phyloP scores from a whole-genome alignment of 2,113 vertebrate genomes.

The Peromyscus californicus region DNA sequence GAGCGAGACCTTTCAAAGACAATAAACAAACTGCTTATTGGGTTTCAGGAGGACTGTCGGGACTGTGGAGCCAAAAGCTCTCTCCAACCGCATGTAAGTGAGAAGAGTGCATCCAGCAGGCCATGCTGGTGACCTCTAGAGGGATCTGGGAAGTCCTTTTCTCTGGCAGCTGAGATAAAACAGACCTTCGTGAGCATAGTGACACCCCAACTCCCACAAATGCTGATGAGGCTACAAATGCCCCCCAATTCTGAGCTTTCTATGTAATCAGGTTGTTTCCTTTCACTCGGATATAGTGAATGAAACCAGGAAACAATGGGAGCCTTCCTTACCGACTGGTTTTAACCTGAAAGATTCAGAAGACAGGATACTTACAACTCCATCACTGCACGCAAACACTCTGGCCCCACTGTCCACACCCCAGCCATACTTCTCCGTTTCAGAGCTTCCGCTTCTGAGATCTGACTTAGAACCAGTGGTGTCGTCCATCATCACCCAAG shows the following conservation, averaged over 20 bases:
- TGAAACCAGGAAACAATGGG: background rate
- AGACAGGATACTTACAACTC: background rate
- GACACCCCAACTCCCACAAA: background rate
- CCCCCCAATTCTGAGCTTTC: background rate
- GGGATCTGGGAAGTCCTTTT: background rate
- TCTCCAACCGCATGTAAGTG: background rate
- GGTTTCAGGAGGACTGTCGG: background rate
- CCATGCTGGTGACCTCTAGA: background rate
- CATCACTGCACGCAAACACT: background rate
- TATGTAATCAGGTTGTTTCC: constrained; percentile 21
- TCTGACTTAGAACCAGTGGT: no score
- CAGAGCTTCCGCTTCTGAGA: background rate
- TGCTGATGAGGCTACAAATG: background rate
- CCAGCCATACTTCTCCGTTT: fast-evolving
- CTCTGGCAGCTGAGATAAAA: background rate
- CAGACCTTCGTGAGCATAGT: background rate
- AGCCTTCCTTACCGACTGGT: background rate
- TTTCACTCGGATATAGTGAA: background rate
- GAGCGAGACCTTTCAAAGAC: background rate
- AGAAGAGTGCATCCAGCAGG: background rate
- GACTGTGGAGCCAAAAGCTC: background rate
- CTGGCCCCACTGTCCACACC: fast-evolving
- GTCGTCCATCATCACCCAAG: no score
- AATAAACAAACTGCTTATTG: background rate
- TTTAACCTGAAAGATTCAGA: background rate